Conservation (phyloP, 2,888 invertebrate species). For the Eupithecia exiguata region DNA sequence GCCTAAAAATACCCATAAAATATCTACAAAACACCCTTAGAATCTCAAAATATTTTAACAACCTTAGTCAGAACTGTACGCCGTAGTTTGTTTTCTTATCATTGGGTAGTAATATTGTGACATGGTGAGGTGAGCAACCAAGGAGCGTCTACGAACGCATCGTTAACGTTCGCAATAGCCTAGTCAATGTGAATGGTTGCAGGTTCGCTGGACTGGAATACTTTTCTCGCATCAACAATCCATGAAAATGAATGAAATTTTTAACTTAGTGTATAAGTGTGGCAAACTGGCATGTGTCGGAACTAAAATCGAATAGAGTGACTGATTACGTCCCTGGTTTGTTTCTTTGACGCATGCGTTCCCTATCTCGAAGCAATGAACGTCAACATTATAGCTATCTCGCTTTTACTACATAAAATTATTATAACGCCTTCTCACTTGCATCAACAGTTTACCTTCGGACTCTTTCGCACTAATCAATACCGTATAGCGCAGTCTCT, state of each 20-base stretch:
- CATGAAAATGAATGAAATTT: neutral
- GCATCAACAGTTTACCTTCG: slow-evolving; percentile 61
- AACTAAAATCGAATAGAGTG: neutral
- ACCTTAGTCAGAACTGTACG: neutral
- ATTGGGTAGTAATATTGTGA: no score
- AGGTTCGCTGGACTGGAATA: no score
- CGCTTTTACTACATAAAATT: slow-evolving; percentile 49
- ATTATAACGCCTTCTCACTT: slow-evolving; percentile 50
- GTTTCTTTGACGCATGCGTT: slow-evolving; percentile 79
- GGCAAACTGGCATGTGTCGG: neutral
- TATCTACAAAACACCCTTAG: neutral
- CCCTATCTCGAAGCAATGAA: slow-evolving; percentile 66
- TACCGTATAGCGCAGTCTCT: slow-evolving; percentile 49
- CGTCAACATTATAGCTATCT: slow-evolving; percentile 64
- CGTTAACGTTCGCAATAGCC: no score
- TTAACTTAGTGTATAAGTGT: neutral
- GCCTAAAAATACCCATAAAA: neutral
- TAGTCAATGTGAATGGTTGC: no score
- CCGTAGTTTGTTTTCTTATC: neutral
- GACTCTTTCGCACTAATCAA: slow-evolving; percentile 47
- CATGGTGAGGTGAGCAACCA: no score
- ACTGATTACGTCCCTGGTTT: slow-evolving; percentile 60
- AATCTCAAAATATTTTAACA: neutral
- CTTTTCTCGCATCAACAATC: no score
- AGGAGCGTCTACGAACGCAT: no score